Evolutionary conservation across 2,888 invertebrate species (phyloP), one percentile per base, ranked within the genome.

Genomic region (Ypsolopha scabrella): DNA sequence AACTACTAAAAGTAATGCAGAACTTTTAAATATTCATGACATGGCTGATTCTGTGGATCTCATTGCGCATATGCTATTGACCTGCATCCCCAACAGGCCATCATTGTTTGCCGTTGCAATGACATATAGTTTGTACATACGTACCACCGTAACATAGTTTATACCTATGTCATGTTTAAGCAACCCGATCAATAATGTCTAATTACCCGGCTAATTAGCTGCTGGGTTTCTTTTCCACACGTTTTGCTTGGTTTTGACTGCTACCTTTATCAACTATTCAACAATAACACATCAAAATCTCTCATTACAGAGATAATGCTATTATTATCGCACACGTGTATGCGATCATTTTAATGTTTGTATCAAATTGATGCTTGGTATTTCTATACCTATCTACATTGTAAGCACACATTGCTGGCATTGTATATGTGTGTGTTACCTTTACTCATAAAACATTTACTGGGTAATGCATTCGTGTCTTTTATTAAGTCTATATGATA

Each of bases 51-150:
- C 24, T 24, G 24, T 24, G 24, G 24, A 24, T 24, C 24, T 62
- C 64, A 70, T 60, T 73, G 72, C 71, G 70, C 72, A 75, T 68
- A 51, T 51, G 51, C 39, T 48, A 51, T 67, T 80, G 80, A 80
- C 81, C 80, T 68, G 80, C 70, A 81, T 80, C 77, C 73, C 77
- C 76, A 71, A 76, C 72, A 72, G 74, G 74, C 72, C 70, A 68
- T 72, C 71, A 73, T 65, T 71, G 76, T 77, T 73, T 72, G 70
- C 77, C 75, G 70, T 76, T 66, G 67, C 79, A 79, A 78, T 80
- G 75, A 77, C 72, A 71, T 76, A 68, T 67, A 37, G 39, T 13
- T 24, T 44, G 48, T 24, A 41, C n/a, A n/a, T 41, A 47, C 34
- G 36, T 48, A 51, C 7, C 9, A 14, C 24, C 14, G 11, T 24